Percentiles rank a stretch among this genome's conserved stretches.
These are phyloP conservation scores for Craterocephalus amniculus DNA, from an alignment of 2,797 vertebrate species.

Conservation along the genomic window DNA sequence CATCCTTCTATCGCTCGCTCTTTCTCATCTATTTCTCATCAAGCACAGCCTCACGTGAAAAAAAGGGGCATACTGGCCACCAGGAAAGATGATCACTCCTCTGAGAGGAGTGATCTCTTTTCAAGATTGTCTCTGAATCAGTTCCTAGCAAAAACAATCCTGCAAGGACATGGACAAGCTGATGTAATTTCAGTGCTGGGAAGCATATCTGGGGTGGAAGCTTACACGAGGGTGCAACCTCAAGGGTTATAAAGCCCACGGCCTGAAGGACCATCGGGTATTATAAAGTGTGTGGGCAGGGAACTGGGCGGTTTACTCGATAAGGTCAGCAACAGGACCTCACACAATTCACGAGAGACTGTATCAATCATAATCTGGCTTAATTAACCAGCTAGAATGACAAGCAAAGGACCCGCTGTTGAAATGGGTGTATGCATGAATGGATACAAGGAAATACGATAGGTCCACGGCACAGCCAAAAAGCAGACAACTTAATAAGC, in stretches of 20 bases:
- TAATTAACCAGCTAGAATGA: constrained; percentile 70
- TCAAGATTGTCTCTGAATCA: constrained; percentile 43
- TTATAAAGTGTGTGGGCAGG: constrained; percentile 64
- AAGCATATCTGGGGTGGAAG: not conserved
- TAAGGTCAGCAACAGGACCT: constrained; percentile 44
- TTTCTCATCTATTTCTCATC: constrained; percentile 67
- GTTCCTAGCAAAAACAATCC: constrained; percentile 51
- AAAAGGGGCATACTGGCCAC: constrained; percentile 53
- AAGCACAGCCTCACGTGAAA: constrained; percentile 54
- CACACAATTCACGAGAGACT: constrained; percentile 59
- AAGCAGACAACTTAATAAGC: constrained; percentile 51
- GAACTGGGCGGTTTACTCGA: constrained; percentile 49
- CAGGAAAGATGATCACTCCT: constrained; percentile 60
- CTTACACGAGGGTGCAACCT: not conserved
- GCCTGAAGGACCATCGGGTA: constrained; percentile 19
- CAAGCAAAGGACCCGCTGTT: constrained; percentile 39
- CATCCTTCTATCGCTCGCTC: constrained; percentile 20
- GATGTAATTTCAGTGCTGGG: constrained; percentile 24
- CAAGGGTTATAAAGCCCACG: not conserved
- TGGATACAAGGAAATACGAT: constrained; percentile 48
- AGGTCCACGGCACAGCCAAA: constrained; percentile 33
- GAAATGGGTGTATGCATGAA: constrained; percentile 45
- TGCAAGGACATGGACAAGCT: constrained; percentile 28
- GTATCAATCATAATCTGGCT: constrained; percentile 75
- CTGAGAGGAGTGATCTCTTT: constrained; percentile 53